phyloP scores from a whole-genome alignment of 2,113 vertebrate genomes.

The Pedetes capensis region DNA sequence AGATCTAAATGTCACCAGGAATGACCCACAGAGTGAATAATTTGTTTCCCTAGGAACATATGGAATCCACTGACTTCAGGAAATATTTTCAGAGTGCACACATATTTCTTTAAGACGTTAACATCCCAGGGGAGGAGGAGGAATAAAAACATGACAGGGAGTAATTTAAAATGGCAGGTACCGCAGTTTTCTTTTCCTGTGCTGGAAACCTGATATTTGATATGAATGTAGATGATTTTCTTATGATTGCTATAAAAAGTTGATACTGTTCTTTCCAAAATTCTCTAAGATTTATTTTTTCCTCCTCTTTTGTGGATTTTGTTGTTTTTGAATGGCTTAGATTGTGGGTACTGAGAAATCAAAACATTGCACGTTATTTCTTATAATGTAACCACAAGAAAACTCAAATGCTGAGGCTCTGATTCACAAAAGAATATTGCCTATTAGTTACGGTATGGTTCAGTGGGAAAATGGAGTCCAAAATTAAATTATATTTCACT shows the following conservation, averaged over 20 bases:
- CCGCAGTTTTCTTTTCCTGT: conserved; percentile 76
- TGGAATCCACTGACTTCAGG: conserved; percentile 86
- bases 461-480: conserved; percentile 76
- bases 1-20: conserved; percentile 79
- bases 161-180: conserved; percentile 86
- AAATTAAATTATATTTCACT: conserved; percentile 79
- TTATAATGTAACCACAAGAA: conserved; percentile 77
- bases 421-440: conserved; percentile 76
- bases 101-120: conserved; percentile 85
- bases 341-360: conserved; percentile 61
- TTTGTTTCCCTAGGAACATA: conserved; percentile 82
- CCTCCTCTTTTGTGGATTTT: conserved; percentile 65
- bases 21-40: conserved; percentile 79
- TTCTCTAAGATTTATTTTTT: conserved; percentile 77
- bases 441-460: conserved; percentile 77
- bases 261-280: conserved; percentile 75
- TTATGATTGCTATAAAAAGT: conserved; percentile 76
- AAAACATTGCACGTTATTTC: conserved; percentile 72
- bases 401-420: conserved; percentile 63
- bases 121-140: conserved; percentile 79
- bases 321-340: conserved; percentile 66
- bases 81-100: conserved; percentile 85
- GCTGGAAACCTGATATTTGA: conserved; percentile 81
- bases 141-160: conserved; percentile 83
- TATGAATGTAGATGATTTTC: conserved; percentile 80